Percentiles rank a stretch among this genome's conserved stretches.
phyloP scores from a whole-genome alignment of 2,113 vertebrate genomes.

The Agapornis roseicollis region DNA sequence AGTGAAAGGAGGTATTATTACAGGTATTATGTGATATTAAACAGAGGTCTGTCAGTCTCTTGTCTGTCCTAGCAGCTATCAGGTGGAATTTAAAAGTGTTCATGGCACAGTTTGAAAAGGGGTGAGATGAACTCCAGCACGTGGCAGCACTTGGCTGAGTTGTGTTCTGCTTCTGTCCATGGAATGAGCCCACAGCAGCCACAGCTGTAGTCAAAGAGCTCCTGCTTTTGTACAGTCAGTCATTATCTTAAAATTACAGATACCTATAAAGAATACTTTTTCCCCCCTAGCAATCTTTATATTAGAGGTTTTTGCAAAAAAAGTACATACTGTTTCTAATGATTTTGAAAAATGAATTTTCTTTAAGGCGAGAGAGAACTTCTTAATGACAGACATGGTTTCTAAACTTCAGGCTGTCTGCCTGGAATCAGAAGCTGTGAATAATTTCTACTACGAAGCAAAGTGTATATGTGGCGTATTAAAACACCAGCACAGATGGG shows the following conservation, averaged over 20 bases:
- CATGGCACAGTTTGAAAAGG: background rate
- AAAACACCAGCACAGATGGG: conserved; percentile 35
- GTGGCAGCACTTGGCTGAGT: background rate
- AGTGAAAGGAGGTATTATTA: background rate
- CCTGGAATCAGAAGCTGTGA: background rate
- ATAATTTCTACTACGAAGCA: background rate
- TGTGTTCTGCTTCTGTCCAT: background rate
- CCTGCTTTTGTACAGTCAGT: background rate
- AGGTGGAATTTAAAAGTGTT: background rate
- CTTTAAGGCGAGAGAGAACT: background rate
- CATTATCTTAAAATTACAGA: background rate
- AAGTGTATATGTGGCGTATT: background rate
- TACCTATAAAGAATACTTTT: background rate
- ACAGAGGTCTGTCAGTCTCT: background rate
- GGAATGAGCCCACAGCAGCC: background rate
- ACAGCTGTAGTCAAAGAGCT: background rate
- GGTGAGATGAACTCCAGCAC: background rate
- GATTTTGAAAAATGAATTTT: background rate
- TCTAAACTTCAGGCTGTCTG: background rate
- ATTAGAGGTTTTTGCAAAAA: background rate
- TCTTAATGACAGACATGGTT: background rate
- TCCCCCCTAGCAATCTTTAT: background rate
- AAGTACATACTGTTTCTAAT: background rate
- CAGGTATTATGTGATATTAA: background rate
- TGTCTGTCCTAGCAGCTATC: background rate